Conservation (phyloP, 2,797 vertebrate genomes). For the Phalloptychus januarius region DNA sequence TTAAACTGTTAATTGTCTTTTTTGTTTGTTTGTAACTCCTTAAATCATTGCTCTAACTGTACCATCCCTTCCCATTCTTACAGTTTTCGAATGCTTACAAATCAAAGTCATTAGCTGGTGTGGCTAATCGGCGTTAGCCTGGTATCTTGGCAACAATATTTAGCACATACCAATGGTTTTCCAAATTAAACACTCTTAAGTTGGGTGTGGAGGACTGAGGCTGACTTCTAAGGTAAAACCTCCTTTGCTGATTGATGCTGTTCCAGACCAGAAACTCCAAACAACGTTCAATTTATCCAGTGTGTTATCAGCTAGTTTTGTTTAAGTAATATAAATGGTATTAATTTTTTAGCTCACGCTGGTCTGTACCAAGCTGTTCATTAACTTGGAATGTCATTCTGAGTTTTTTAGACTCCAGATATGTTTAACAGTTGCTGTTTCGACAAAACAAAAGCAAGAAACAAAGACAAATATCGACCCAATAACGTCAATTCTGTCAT, state of each 20-base stretch:
- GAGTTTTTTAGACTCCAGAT: not conserved
- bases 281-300: not conserved
- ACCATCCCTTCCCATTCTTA: not conserved
- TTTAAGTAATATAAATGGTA: not conserved
- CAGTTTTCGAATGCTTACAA: not conserved
- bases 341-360: not conserved
- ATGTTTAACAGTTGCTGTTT: not conserved
- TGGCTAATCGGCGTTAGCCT: not conserved
- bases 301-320: not conserved
- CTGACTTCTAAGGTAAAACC: conserved; percentile 1
- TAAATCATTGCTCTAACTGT: not conserved
- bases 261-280: not conserved
- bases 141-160: not conserved
- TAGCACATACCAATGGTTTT: not conserved
- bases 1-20: not conserved
- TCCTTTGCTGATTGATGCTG: not conserved
- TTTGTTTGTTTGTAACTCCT: not conserved
- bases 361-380: not conserved
- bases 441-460: not conserved
- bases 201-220: not conserved
- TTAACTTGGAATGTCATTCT: not conserved
- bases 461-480: not conserved
- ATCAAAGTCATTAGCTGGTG: not conserved
- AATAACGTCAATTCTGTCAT: not conserved
- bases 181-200: not conserved